Base-by-base conservation (phyloP, 2,113 vertebrate genomes). In the Saimiri boliviensis region DNA sequence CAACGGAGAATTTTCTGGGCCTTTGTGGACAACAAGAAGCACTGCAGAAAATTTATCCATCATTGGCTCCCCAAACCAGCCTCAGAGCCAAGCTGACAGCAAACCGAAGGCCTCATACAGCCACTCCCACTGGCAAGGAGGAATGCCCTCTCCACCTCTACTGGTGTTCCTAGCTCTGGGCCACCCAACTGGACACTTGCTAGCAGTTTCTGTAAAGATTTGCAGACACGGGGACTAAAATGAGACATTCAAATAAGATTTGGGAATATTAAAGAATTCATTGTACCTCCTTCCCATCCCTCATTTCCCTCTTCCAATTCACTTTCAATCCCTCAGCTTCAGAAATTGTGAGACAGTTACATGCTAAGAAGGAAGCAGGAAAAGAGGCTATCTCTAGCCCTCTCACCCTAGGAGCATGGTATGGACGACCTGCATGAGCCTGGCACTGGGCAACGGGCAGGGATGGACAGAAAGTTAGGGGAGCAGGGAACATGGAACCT, bases 341-440 rank as follows among this genome's bases (percentile, higher is more conserved):
- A 58, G 82, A 70, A 54, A 54, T 0, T 8, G 21, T 3, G 8
- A 56, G 45, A 47, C 40, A 58, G 52, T n/a, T 21, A 60, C 0
- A 32, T 6, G 16, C 49, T 60, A 35, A 73, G 49, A 56, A 81
- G 42, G 3, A 58, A 83, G 25, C 4, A 47, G 77, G 13, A 47
- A 40, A 37, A 42, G 42, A 49, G 45, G 11, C 63, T 21, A 0
- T n/a, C 30, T 58, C 35, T 42, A 4, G 0, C 42, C 52, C 19
- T 40, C 49, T 16, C 8, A 16, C 71, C 13, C n/a, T 2, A 6
- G 27, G 47, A 11, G 2, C 27, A 16, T 2, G 6, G 49, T 2
- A 3, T 37, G 16, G 32, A 6, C 7, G 21, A n/a, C 17, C 6
- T 3, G n/a, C 17, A 5, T 8, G 74, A 40, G 37, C 10, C 85